A percentile compares a stretch with the other conserved stretches of the same genome.
Conservation (phyloP, 2,113 vertebrate genomes). For the Peucedramus taeniatus region DNA sequence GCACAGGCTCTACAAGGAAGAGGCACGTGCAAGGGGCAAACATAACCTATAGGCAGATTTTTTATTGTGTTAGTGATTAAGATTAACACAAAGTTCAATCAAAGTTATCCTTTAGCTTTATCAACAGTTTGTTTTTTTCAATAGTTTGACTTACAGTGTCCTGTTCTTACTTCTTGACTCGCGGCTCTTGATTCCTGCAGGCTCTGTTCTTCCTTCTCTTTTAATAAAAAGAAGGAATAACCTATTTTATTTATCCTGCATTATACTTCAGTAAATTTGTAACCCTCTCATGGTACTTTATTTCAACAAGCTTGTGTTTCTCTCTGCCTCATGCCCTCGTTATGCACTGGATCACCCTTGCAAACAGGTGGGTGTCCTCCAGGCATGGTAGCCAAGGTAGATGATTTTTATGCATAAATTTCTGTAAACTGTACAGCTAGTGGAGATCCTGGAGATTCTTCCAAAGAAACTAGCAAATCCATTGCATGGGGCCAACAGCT, state of each 20-base stretch:
- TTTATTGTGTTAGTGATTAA: neutral
- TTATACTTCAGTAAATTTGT: neutral
- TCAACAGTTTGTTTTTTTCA: neutral
- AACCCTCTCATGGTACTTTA: neutral
- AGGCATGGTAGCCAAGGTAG: neutral
- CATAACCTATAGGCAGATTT: neutral
- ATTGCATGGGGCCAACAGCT: neutral
- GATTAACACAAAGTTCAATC: neutral
- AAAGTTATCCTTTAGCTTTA: neutral
- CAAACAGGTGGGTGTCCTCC: neutral
- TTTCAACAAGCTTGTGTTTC: neutral
- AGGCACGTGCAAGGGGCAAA: neutral
- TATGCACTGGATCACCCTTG: neutral
- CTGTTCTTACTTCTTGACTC: neutral
- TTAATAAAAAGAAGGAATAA: neutral
- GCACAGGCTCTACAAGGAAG: neutral
- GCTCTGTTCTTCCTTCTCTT: neutral
- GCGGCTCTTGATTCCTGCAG: neutral
- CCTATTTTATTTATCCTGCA: neutral
- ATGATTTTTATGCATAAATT: neutral
- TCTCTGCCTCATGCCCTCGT: neutral
- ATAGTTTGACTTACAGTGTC: neutral
- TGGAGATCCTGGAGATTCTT: neutral
- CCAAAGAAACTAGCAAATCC: neutral
- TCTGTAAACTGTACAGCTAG: neutral